These are phyloP conservation scores for Steinernema khuongi DNA, from an alignment of 1,140 invertebrate species.

Conservation along the genomic window DNA sequence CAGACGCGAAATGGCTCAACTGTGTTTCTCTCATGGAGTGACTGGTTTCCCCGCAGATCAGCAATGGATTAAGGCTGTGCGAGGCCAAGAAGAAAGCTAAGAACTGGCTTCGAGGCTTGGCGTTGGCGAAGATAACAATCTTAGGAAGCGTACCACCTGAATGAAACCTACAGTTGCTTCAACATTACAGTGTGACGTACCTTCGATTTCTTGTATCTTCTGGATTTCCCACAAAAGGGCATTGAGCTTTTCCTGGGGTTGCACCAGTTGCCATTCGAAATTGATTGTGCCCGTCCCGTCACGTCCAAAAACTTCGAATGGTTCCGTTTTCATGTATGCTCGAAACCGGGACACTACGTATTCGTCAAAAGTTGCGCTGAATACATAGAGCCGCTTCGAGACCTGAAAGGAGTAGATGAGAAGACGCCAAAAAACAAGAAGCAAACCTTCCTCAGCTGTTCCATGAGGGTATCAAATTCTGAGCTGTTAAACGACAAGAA, in stretches of 20 bases:
- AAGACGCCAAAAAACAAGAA: no score
- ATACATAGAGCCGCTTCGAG: background rate
- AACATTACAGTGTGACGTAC: no score
- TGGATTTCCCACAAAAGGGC: no score
- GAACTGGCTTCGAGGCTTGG: background rate
- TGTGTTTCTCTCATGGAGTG: background rate
- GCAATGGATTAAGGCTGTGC: background rate
- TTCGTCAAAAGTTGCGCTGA: background rate
- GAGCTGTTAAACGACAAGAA: background rate
- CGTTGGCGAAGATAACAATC: background rate
- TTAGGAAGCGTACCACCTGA: background rate
- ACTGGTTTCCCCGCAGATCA: background rate
- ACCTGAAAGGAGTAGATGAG: no score
- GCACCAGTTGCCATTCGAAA: background rate
- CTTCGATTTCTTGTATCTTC: no score
- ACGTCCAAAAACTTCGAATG: background rate
- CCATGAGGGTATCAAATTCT: background rate
- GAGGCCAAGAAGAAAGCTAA: background rate
- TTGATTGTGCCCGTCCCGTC: background rate
- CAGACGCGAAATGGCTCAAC: background rate
- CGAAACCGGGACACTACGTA: background rate
- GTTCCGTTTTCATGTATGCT: background rate
- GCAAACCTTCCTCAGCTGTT: no score
- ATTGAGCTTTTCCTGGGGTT: background rate
- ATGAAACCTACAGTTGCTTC: no score